Evolutionary conservation across 2,888 invertebrate species (phyloP).

Genomic region (Monoplex corrugatus): DNA sequence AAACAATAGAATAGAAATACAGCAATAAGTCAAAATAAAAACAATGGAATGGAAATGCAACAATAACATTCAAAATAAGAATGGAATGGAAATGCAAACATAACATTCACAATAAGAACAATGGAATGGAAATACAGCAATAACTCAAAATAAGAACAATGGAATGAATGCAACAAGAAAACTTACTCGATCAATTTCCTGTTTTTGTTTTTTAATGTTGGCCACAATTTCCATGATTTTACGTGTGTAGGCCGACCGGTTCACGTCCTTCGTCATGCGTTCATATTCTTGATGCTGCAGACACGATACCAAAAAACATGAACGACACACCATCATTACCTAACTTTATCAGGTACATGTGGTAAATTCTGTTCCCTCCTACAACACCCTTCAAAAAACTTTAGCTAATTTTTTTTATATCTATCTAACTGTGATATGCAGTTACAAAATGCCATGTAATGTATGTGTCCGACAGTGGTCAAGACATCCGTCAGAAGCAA

Average conservation of each 20-base stretch:
- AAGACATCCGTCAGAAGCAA: not conserved
- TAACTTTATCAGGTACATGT: too few relatives aligned
- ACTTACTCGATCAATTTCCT: constrained; percentile 91
- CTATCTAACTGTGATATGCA: too few relatives aligned
- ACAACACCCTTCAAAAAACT: too few relatives aligned
- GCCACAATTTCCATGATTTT: constrained; percentile 96
- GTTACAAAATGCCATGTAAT: too few relatives aligned
- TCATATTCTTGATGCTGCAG: constrained; percentile 85
- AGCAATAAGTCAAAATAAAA: not conserved
- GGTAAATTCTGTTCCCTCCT: too few relatives aligned
- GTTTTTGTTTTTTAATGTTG: constrained; percentile 96
- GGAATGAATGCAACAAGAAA: not conserved
- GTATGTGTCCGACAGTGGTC: not conserved
- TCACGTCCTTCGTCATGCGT: constrained; percentile 84
- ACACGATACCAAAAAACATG: not conserved
- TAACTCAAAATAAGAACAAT: not conserved
- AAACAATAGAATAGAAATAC: not conserved
- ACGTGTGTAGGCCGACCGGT: constrained; percentile 93
- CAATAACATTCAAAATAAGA: too few relatives aligned
- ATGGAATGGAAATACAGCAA: not conserved
- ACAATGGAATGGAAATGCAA: too few relatives aligned
- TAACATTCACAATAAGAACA: too few relatives aligned
- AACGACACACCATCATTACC: not conserved
- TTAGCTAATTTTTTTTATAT: too few relatives aligned
- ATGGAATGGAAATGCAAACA: too few relatives aligned